phyloP scores from a whole-genome alignment of 1,140 invertebrate genomes.

The Saxidomus purpurata region DNA sequence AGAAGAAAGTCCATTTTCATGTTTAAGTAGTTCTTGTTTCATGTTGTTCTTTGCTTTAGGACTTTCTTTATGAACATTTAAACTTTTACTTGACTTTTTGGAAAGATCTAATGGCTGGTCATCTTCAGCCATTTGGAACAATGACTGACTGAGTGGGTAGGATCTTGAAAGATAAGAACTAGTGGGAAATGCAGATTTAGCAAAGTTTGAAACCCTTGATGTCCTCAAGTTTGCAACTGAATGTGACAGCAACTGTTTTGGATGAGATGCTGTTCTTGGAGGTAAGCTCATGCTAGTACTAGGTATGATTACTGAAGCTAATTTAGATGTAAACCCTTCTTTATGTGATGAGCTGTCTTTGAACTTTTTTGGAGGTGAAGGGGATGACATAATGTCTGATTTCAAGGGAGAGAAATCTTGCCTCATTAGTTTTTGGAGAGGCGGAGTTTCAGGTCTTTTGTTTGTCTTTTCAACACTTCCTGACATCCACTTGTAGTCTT shows the following conservation, averaged over 20 bases:
- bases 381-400: conserved; percentile 19
- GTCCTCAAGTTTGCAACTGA: conserved; percentile 45
- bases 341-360: conserved; percentile 57
- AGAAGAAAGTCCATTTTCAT: conserved; percentile 72
- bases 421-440: conserved; percentile 73
- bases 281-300: conserved; percentile 44
- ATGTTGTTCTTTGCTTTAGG: neutral
- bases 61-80: neutral
- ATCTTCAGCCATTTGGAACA: conserved; percentile 23
- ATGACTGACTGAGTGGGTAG: conserved; percentile 41
- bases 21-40: neutral
- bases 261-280: conserved; percentile 60
- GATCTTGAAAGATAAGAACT: conserved; percentile 44
- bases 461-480: neutral
- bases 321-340: conserved; percentile 65
- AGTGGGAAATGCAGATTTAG: conserved; percentile 35
- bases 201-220: conserved; percentile 1
- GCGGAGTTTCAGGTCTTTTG: conserved; percentile 71
- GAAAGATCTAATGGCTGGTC: conserved; percentile 83
- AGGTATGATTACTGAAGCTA: conserved; percentile 69
- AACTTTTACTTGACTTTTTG: conserved; percentile 68
- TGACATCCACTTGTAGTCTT: conserved; percentile 51
- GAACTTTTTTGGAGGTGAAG: conserved; percentile 53
- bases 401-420: conserved; percentile 69
- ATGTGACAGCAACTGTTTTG: conserved; percentile 64